Conservation (phyloP, 2,888 invertebrate genomes). For the Phortica magna region DNA sequence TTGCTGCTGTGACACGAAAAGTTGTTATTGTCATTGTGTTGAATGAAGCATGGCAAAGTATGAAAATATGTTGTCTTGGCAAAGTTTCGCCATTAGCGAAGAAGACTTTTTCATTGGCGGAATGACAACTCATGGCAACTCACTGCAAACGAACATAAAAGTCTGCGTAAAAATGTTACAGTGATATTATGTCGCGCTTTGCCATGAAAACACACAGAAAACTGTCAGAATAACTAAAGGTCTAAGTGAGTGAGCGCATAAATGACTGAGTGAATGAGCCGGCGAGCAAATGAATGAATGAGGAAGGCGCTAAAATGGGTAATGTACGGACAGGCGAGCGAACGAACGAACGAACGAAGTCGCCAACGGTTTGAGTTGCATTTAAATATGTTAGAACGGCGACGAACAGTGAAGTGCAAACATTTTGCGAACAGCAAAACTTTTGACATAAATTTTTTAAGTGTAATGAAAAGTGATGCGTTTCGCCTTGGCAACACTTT, state of each 20-base stretch:
- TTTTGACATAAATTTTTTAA: conserved; percentile 70
- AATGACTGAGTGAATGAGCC: not conserved
- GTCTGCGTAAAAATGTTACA: not conserved
- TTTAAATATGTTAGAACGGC: not conserved
- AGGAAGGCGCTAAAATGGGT: not conserved
- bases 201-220: not conserved
- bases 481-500: conserved; percentile 52
- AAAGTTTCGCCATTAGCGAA: not conserved
- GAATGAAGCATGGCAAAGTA: not conserved
- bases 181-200: not conserved
- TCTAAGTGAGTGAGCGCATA: too few species aligned
- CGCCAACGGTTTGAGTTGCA: conserved; percentile 1
- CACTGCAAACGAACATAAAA: not conserved
- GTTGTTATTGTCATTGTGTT: too few species aligned
- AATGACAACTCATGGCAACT: not conserved
- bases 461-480: conserved; percentile 64
- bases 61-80: not conserved
- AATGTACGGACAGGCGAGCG: not conserved
- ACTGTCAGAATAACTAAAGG: too few species aligned
- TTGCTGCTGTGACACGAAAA: too few species aligned
- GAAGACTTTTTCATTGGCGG: too few species aligned
- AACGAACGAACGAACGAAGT: too few species aligned
- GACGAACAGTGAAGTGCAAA: not conserved
- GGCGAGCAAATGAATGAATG: not conserved
- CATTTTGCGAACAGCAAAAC: conserved; percentile 46